Evolutionary conservation across 2,113 vertebrate species (phyloP).

Genomic region (Ciconia maguari): DNA sequence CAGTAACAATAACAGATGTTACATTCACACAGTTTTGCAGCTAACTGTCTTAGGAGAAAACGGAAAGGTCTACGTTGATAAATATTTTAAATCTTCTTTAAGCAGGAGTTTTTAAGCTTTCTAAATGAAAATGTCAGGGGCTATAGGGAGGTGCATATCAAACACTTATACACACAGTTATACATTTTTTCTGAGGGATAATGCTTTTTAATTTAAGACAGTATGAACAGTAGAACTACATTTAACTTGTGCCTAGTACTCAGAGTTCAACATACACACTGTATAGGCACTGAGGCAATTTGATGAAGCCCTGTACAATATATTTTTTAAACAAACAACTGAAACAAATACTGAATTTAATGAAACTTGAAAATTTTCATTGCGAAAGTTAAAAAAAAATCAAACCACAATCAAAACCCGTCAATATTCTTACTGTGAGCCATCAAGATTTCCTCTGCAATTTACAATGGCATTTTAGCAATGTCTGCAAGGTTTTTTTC

Average conservation of each 20-base stretch:
- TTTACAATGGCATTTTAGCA: background rate
- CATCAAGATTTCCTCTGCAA: background rate
- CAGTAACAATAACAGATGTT: background rate
- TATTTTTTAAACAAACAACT: background rate
- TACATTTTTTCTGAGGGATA: background rate
- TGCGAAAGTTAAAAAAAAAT: background rate
- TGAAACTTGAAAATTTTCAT: background rate
- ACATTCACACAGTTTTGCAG: background rate
- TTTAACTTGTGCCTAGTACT: background rate
- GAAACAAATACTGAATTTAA: background rate
- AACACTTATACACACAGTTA: background rate
- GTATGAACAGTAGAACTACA: background rate
- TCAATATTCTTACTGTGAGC: background rate
- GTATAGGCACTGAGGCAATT: background rate
- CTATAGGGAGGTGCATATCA: slow-evolving; percentile 3
- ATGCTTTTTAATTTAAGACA: slow-evolving; percentile 41
- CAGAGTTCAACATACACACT: background rate
- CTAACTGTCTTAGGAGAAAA: slow-evolving; percentile 12
- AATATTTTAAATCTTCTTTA: slow-evolving; percentile 63
- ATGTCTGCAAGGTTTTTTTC: background rate
- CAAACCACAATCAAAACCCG: background rate
- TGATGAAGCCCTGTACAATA: background rate
- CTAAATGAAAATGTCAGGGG: slow-evolving; percentile 30
- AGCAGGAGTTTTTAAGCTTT: slow-evolving; percentile 23
- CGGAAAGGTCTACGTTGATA: slow-evolving; percentile 33